Evolutionary conservation across 1,140 invertebrate species (phyloP), one percentile per base, ranked within the genome.

Genomic region (Aradophagus sp.): DNA sequence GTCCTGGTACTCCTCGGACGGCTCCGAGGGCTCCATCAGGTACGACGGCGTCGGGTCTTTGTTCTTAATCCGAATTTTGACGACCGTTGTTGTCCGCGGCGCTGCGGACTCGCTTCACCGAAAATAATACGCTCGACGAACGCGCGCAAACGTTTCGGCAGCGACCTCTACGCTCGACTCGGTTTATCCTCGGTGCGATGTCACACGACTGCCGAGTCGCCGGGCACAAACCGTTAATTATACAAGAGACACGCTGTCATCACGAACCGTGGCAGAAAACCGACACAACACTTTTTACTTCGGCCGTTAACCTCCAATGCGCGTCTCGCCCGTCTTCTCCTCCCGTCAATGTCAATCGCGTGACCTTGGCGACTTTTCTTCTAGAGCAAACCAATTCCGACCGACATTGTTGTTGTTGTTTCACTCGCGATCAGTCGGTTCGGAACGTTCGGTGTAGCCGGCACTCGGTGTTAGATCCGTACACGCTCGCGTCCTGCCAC

Each of bases 11-110:
- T 90, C 88, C 87, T 92, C 91, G 85, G 92, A 89, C 85, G 90
- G 89, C 72, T 91, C 91, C 91, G 65, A 68, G 65, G 65, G 55
- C 36, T 69, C 65, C 65, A 93, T 93, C 86, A 90, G 91, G 88
- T 93, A 93, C 87, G 92, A 91, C 86, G 92, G 92, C 82, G 93
- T 89, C 79, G 93, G 93, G 80, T 93, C 92, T 89, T 91, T 89
- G 84, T 94, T 93, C 91, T 94, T 95, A 82, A 94, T 92, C 88
- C 93, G 91, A 94, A 94, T 95, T 91, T 94, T 95, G 92, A 84
- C 87, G 92, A 84, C 86, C 89, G 48, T 89, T 78, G 63, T 58
- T 62, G 66, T 73, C 69, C 73, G 47, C 42, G 42, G 38, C 73
- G 56, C 48, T 56, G 62, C 58, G 61, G 62, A 61, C 61, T 44